These are phyloP conservation scores for Micromys minutus DNA, from an alignment of 2,113 vertebrate species.

Conservation along the genomic window DNA sequence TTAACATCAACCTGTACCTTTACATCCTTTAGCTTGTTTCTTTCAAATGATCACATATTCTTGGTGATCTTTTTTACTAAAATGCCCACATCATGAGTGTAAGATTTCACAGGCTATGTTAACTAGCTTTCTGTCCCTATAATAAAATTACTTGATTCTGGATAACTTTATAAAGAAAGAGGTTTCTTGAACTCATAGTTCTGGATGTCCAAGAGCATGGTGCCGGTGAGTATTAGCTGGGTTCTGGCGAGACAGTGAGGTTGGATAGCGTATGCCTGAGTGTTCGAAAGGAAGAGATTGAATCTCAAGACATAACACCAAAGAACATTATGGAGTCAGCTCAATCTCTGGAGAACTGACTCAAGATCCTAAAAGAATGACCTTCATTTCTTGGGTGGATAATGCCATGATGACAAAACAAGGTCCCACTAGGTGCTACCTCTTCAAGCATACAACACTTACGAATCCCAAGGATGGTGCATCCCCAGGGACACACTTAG, in stretches of 20 bases:
- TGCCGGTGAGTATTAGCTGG: too few relatives aligned
- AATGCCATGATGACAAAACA: background rate
- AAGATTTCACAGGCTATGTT: background rate
- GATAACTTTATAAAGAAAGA: background rate
- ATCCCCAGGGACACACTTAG: background rate
- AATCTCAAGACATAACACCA: background rate
- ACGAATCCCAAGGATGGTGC: too few relatives aligned
- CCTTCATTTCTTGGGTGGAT: background rate
- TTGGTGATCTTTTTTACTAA: background rate
- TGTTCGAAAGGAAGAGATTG: background rate
- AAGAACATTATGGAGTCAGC: background rate
- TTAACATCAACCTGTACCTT: too few relatives aligned
- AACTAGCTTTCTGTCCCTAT: background rate
- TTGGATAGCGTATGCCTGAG: background rate
- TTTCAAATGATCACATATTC: background rate
- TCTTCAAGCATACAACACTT: background rate
- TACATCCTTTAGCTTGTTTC: background rate
- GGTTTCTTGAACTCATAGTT: background rate
- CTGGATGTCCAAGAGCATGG: background rate
- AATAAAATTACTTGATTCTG: background rate
- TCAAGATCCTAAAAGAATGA: background rate
- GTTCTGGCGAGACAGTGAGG: background rate
- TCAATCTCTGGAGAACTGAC: background rate
- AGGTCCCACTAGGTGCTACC: background rate
- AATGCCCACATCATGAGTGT: background rate